Evolutionary conservation across 2,888 invertebrate species (phyloP), one percentile per base, ranked within the genome.

Genomic region (Cephus sareptanus): DNA sequence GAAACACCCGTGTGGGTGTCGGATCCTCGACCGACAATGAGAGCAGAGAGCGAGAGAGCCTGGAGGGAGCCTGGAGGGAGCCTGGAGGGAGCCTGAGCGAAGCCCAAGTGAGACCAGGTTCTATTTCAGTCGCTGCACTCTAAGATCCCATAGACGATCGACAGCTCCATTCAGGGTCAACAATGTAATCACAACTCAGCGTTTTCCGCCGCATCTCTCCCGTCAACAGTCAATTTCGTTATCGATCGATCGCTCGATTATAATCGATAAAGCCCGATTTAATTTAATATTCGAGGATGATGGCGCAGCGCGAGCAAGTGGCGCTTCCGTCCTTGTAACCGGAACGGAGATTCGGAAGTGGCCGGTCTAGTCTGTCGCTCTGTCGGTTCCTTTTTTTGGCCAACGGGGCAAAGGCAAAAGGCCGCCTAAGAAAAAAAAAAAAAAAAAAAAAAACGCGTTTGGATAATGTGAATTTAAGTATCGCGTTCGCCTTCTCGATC

Each of bases 161-260:
- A 87, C 86, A 84, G 84, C 86, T 87, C 86, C 86, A 88, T 87
- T 88, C 87, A 88, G 78, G 81, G 83, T 80, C 87, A 87, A 88
- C 88, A 88, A 88, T 88, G 85, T 85, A 87, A 88, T 88, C 87
- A 88, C 88, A 88, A 87, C 88, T 88, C 88, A 88, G 88, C 88
- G 84, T 79, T 87, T 88, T 85, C 86, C 86, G 80, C 83, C 81
- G 82, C 79, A 78, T 82, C 77, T 79, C 81, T 82, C 83, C 84
- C 83, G 85, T 77, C 40, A 40, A 40, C 40, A 40, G 78, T 76
- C 76, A 74, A 34, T 81, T 70, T 80, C 76, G 81, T 85, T 84
- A 85, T 87, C 84, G 82, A 83, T 83, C 83, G 84, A 81, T 84
- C 81, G 82, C 69, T 76, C 79, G 79, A 79, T 76, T 77, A 75